phyloP scores from a whole-genome alignment of 2,888 invertebrate species.

The Chrysodeixis includens region DNA sequence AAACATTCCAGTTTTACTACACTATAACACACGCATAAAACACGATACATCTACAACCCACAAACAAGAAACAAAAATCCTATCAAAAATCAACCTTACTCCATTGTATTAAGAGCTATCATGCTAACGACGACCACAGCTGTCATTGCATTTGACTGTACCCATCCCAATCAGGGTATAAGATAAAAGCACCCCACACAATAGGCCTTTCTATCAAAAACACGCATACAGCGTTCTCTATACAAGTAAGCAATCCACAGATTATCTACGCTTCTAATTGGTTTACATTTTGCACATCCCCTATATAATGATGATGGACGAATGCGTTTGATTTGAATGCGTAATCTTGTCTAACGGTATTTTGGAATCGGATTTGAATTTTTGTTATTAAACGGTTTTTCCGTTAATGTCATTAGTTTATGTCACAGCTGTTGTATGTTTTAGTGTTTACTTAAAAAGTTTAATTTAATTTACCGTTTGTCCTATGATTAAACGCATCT shows the following conservation, averaged over 20 bases:
- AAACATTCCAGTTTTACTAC: no score
- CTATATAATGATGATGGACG: constrained; percentile 58
- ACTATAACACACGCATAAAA: background rate
- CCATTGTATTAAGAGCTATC: background rate
- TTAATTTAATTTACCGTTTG: no score
- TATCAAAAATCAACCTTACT: background rate
- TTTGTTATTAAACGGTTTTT: background rate
- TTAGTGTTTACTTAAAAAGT: background rate
- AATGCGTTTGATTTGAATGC: constrained; percentile 76
- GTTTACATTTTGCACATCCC: constrained; percentile 78
- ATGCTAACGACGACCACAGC: background rate
- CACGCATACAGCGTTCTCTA: constrained; percentile 68
- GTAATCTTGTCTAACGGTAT: constrained; percentile 62
- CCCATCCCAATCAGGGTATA: constrained; percentile 20
- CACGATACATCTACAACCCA: background rate
- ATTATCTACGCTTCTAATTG: constrained; percentile 85
- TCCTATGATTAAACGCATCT: no score
- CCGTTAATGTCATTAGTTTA: background rate
- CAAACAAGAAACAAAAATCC: background rate
- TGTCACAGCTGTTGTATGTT: background rate
- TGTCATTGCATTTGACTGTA: constrained; percentile 4
- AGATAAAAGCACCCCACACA: constrained; percentile 50
- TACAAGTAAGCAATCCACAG: constrained; percentile 69
- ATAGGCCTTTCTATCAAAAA: constrained; percentile 67
- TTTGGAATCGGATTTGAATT: constrained; percentile 22